Evolutionary conservation across 2,888 invertebrate genomes (phyloP), one percentile per base, ranked within the genome.

Genomic region (Bellardia bayeri): DNA sequence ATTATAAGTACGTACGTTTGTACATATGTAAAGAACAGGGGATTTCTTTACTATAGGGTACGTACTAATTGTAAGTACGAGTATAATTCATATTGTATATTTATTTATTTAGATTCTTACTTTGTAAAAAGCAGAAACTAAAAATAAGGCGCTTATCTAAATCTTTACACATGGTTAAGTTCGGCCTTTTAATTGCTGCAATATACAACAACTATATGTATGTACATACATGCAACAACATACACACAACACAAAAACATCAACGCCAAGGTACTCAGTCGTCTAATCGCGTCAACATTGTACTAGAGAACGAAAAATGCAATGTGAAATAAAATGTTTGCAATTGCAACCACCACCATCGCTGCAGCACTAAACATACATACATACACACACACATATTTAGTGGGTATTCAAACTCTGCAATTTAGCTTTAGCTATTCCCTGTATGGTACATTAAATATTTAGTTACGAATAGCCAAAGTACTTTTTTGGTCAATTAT

Each of bases 161-260:
- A 93, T 93, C 93, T 93, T 93, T 91, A 92, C 93, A 93, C 93
- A 93, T 93, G 93, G 93, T 91, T 93, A 93, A 92, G 90, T 92
- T 91, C 93, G 92, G 92, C 91, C 92, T 92, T 91, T 92, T 92
- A 92, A 92, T 92, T 92, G 92, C 91, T 86, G 85, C 84, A 91
- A 88, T 88, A 85, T 78, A 72, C 78, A 49, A 13, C 11, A 54
- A 64, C 37, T 37, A 37, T 37, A 37, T 6, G 6, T 37, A 37
- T 3, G 3, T 37, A 37, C 0, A 6, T 37, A 37, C 6, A 6
- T 37, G 6, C 37, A 33, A 33, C n/a, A n/a, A 33, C 33, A 37
- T 37, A 37, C 69, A 66, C 40, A 58, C 30, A 74, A 82, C 61
- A 37, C 14, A n/a, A 74, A 66, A 30, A 58, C 30, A 74, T 72